Percentiles rank a stretch among this genome's conserved stretches.
Evolutionary conservation across 2,113 vertebrate genomes (phyloP).

Genomic region (Cricetomys ansorgei): DNA sequence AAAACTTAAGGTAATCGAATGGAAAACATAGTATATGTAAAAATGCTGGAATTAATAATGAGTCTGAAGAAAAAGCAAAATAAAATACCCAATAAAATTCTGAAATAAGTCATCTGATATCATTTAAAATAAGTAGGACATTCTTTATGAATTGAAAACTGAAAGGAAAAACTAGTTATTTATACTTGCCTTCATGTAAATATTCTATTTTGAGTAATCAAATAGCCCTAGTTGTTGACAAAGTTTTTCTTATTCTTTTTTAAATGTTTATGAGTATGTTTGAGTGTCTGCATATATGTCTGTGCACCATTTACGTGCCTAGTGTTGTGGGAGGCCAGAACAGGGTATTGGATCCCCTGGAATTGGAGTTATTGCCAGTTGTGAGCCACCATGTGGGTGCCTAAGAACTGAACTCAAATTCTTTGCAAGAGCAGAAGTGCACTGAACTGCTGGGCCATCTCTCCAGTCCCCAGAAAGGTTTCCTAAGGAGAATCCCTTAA

Average conservation of each 20-base stretch:
- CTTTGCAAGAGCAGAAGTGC: not conserved
- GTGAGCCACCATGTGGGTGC: not conserved
- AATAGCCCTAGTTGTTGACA: not conserved
- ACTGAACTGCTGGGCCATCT: not conserved
- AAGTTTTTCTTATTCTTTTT: constrained; percentile 32
- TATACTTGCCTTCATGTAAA: not conserved
- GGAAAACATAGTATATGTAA: constrained; percentile 43
- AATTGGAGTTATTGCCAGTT: not conserved
- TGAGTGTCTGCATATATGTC: not conserved
- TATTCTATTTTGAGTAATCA: constrained; percentile 15
- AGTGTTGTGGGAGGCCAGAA: not conserved
- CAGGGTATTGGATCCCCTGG: not conserved
- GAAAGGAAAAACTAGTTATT: constrained; percentile 15
- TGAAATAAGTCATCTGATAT: not conserved
- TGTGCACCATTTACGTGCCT: not conserved
- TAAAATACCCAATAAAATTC: not conserved
- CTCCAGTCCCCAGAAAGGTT: not conserved
- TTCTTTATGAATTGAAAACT: constrained; percentile 31
- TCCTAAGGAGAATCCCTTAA: not conserved
- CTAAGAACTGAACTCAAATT: not conserved
- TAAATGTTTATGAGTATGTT: not conserved
- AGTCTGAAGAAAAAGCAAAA: not conserved
- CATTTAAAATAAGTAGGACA: constrained; percentile 1
- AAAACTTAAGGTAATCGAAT: constrained; percentile 5
- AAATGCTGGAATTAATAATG: not conserved